A percentile compares a stretch with the other conserved stretches of the same genome.
These are phyloP conservation scores for Pecten maximus DNA, from an alignment of 2,888 invertebrate species.

Conservation along the genomic window DNA sequence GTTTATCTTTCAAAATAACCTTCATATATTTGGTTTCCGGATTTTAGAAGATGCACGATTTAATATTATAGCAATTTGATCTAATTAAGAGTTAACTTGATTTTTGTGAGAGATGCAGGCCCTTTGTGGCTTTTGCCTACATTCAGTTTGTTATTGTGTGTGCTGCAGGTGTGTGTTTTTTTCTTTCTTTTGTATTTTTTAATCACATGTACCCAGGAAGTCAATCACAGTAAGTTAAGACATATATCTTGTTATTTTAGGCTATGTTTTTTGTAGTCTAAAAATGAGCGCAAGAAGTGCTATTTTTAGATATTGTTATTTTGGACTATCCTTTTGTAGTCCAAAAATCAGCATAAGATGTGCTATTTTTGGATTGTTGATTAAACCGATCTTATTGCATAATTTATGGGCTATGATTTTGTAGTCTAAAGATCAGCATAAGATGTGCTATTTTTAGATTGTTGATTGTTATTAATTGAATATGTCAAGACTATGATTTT, in stretches of 20 bases:
- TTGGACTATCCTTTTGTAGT: constrained; percentile 30
- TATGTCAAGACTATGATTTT: background rate
- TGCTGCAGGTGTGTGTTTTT: background rate
- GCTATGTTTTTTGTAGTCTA: constrained; percentile 32
- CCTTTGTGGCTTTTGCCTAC: background rate
- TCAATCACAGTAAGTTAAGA: background rate
- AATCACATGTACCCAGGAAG: background rate
- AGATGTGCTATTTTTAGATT: constrained; percentile 18
- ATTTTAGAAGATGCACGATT: too few species aligned
- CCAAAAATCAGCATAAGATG: constrained; percentile 27
- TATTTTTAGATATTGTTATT: constrained; percentile 35
- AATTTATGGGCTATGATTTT: constrained; percentile 23
- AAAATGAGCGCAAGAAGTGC: constrained; percentile 33
- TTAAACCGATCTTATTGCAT: background rate
- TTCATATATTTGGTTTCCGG: too few species aligned
- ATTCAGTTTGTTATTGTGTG: background rate
- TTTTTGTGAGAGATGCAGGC: too few species aligned
- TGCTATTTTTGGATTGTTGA: constrained; percentile 30
- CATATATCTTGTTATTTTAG: constrained; percentile 20
- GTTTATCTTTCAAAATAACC: too few species aligned
- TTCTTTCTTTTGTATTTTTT: background rate
- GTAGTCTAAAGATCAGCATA: constrained; percentile 31
- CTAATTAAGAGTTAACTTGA: too few species aligned
- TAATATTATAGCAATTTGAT: too few species aligned
- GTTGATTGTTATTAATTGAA: background rate